Base-by-base conservation (phyloP, 1,140 invertebrate genomes). In the Sitodiplosis mosellana region DNA sequence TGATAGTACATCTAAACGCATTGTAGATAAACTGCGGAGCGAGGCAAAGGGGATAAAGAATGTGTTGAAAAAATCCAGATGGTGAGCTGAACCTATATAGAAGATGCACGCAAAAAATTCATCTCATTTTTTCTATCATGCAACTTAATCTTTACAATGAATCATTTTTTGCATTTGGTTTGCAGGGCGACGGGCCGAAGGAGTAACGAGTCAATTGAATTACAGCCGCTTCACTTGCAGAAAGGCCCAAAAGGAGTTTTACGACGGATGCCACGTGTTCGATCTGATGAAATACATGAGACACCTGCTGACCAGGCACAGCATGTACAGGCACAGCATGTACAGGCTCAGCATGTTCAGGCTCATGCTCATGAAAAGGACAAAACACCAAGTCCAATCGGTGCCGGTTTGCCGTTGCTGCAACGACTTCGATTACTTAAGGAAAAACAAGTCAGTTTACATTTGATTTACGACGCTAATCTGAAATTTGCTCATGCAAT, bases 341-440 rank as follows among this genome's bases (percentile, higher is more conserved):
- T n/a, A n/a, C n/a, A n/a, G n/a, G 54, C 73, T 64, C 53, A 72
- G 65, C 54, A 73, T 66, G 49, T 59, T 59, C 33, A 55, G 64
- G 17, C 66, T 67, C 57, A 61, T 63, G 59, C 72, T 59, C 55
- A 72, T 54, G 66, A 75, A 64, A 51, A 65, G 56, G 62, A 78
- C 62, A 70, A 70, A 60, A 60, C 70, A 46, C 59, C 71, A 53
- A 82, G 83, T 41, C 78, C 83, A 0, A 69, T 88, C 27, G 84
- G 84, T 6, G 81, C 83, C 0, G 86, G 86, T 0, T 63, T 90
- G n/a, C 86, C 86, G 0, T 62, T 91, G 4, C 64, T 91, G 1
- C 72, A 82, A 15, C 66, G 83, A 45, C 62, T 90, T 7, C 78
- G 83, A 54, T 62, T 89, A 8, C 68, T 90, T 0, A 87, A 87